A percentile compares a stretch with the other conserved stretches of the same genome.
Evolutionary conservation across 2,888 invertebrate species (phyloP).

Genomic region (Eupithecia abbreviata): DNA sequence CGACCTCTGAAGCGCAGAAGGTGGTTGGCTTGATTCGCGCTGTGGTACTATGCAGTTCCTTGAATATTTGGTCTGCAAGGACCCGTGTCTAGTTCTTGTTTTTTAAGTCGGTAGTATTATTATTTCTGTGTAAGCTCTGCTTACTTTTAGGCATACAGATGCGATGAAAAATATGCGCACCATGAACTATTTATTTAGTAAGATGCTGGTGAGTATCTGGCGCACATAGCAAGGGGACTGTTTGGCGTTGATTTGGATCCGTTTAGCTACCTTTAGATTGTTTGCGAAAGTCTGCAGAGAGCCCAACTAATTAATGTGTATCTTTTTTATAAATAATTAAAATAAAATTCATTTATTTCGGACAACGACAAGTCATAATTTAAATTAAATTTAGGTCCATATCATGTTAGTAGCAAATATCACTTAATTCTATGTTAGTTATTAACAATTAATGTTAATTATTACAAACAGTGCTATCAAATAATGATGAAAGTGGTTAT

Average conservation of each 20-base stretch:
- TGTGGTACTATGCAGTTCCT: too few species aligned
- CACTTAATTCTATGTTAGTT: too few species aligned
- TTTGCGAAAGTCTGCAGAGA: background rate
- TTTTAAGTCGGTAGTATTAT: background rate
- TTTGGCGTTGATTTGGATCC: background rate
- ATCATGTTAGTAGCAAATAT: too few species aligned
- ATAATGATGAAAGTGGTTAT: too few species aligned
- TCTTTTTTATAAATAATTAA: too few species aligned
- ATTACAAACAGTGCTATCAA: too few species aligned
- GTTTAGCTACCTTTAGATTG: background rate
- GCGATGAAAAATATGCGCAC: background rate
- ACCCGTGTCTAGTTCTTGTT: background rate
- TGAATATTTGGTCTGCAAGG: background rate
- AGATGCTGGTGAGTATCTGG: background rate
- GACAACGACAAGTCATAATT: too few species aligned
- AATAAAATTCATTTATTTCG: too few species aligned
- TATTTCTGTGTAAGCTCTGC: too few species aligned
- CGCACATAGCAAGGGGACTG: too few species aligned
- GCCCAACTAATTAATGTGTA: background rate
- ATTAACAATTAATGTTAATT: too few species aligned
- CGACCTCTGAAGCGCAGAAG: background rate
- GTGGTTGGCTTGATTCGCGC: background rate
- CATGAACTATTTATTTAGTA: background rate
- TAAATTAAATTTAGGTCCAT: too few species aligned
- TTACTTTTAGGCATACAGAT: background rate